phyloP scores from a whole-genome alignment of 2,888 invertebrate species.

The Troglohyphantes excavatus region DNA sequence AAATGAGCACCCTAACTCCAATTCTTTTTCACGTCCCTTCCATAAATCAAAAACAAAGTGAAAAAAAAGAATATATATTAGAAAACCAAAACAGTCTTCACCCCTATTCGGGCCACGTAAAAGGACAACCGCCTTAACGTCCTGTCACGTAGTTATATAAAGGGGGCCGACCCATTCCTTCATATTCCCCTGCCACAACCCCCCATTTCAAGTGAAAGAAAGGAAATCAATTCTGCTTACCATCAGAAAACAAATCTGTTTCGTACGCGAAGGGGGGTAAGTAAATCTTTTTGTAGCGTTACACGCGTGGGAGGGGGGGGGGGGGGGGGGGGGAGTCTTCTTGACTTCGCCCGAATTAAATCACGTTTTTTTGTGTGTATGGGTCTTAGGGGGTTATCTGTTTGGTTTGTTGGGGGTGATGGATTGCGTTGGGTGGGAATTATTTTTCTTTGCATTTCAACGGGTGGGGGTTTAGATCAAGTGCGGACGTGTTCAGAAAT shows the following conservation, averaged over 20 bases:
- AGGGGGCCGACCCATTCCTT: constrained; percentile 33
- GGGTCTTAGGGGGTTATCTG: constrained; percentile 39
- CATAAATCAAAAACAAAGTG: constrained; percentile 61
- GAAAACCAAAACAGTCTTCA: constrained; percentile 52
- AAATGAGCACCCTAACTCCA: constrained; percentile 49
- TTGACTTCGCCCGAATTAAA: constrained; percentile 58
- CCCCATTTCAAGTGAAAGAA: constrained; percentile 1
- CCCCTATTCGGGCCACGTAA: constrained; percentile 44
- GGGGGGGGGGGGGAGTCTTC: not conserved
- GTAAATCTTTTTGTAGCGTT: constrained; percentile 56
- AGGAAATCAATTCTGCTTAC: constrained; percentile 54
- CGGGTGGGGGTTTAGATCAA: not conserved
- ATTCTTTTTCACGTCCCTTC: constrained; percentile 49
- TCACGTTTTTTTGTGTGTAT: constrained; percentile 55
- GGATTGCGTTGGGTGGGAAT: not conserved
- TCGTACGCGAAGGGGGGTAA: constrained; percentile 22
- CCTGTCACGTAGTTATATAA: constrained; percentile 32
- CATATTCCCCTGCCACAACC: constrained; percentile 24
- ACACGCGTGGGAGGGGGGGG: constrained; percentile 6
- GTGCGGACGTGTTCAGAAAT: too few relatives aligned
- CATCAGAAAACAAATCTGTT: constrained; percentile 57
- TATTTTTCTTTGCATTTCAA: not conserved
- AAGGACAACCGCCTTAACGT: constrained; percentile 21
- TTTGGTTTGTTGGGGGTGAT: constrained; percentile 29
- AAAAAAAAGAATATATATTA: constrained; percentile 27